Evolutionary conservation across 2,888 invertebrate species (phyloP), one percentile per base, ranked within the genome.

Genomic region (Ochropleura leucogaster): DNA sequence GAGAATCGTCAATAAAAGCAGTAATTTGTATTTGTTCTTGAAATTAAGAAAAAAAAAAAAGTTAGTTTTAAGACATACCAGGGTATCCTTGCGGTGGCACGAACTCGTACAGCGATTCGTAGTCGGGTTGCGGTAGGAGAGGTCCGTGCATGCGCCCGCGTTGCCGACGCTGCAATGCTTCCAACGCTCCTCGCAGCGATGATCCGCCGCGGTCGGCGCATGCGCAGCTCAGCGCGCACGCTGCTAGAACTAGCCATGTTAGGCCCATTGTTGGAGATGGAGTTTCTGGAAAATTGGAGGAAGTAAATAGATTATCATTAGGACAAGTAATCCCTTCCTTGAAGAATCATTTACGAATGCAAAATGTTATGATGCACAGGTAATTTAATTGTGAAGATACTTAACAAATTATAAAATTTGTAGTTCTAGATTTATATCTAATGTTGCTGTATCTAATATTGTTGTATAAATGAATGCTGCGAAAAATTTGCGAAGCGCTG

Each of bases 131-230:
- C 0, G 92, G 89, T 3, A 91, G 86, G 18, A 93, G 74, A 0
- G 93, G 94, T 0, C 90, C 92, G 40, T 93, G 94, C 77, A 89
- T 82, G 55, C 93, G 94, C 42, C 94, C 94, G 0, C 97, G 93
- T 84, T 97, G 97, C 18, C 97, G 93, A 14, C 97, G 93, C 85
- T 97, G 96, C 79, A 97, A 90, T 0, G 97, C 97, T 79, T 97
- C 97, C 3, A 97, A 91, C 0, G 97, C 97, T 0, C 96, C 95
- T 4, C 96, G 94, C 74, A 97, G 92, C 2, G 97, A 97, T 10
- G 96, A 96, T 10, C 96, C 95, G 4, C 92, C 91, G 53, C 90
- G 92, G 47, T 92, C 93, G 20, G 93, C 94, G 76, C 90, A 86
- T 5, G 91, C 92, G 82, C 87, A 89, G 64, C 88, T 85, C 65